Base-by-base conservation (phyloP, 2,888 invertebrate species). In the Chrysotoxum bicinctum region DNA sequence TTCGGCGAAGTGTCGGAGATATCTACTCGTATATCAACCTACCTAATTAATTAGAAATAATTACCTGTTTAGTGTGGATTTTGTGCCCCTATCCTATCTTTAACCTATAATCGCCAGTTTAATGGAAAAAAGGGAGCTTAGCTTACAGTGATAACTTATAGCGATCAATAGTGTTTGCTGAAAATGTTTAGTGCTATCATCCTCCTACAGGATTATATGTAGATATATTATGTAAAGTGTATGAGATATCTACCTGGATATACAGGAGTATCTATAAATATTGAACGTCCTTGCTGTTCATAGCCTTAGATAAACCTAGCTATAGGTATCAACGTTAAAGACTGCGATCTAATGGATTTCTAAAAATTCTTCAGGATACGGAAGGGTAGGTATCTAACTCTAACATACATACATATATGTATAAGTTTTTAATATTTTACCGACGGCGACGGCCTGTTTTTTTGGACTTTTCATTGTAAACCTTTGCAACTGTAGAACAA, bases 321-420 rank as follows among this genome's bases (percentile, higher is more conserved):
- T 14, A 35, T 14, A n/a, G 12, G 10, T 5, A 32, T 16, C 19
- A n/a, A 52, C 0, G 4, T 16, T 16, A 9, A n/a, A 16, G 10
- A 69, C 74, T 54, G 54, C 54, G n/a, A n/a, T 54, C 43, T 62
- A 48, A 48, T 68, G 82, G 74, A 83, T 78, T 69, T 78, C 19
- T 26, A 43, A 32, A n/a, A 56, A 10, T 12, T 26, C 14, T 5
- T 54, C 37, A 40, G 8, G n/a, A 16, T 56, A 21, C 14, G 1
- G 7, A 35, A 10, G 35, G 73, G 62, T 50, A 78, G n/a, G 83
- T 83, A 62, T 40, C 7, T n/a, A n/a, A n/a, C n/a, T n/a, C n/a
- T n/a, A n/a, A n/a, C n/a, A n/a, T n/a, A n/a, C n/a, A n/a, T n/a
- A n/a, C n/a, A n/a, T n/a, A n/a, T n/a, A n/a, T n/a, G n/a, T n/a